Conservation (phyloP, 2,888 invertebrate genomes). For the Caenorhabditis japonica region DNA sequence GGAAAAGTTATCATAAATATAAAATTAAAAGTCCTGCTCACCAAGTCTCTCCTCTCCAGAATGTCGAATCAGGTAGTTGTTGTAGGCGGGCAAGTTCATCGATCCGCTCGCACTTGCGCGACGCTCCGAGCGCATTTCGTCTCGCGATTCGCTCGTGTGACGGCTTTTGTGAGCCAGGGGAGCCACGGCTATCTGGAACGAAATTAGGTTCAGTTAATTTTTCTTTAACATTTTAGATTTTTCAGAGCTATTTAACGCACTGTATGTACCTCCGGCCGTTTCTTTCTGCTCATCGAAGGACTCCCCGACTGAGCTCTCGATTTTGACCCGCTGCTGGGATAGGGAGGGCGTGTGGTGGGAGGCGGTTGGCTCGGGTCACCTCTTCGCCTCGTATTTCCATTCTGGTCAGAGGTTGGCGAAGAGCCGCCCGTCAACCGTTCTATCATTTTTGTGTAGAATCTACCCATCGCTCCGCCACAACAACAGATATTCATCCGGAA, state of each 20-base stretch:
- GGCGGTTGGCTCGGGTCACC: not conserved
- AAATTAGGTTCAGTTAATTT: not conserved
- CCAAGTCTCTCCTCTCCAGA: constrained; percentile 48
- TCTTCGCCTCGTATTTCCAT: constrained; percentile 18
- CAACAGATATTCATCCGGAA: constrained; percentile 47
- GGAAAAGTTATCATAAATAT: too few species aligned
- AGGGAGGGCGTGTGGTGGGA: constrained; percentile 17
- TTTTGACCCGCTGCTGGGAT: constrained; percentile 31
- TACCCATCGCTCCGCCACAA: constrained; percentile 51
- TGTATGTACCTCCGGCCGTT: constrained; percentile 53
- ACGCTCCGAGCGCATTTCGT: constrained; percentile 40
- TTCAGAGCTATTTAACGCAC: constrained; percentile 21
- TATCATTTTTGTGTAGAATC: constrained; percentile 55
- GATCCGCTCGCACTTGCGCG: constrained; percentile 33
- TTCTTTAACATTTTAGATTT: not conserved
- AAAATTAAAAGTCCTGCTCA: too few species aligned
- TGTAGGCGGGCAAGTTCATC: constrained; percentile 45
- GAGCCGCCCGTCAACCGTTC: constrained; percentile 51
- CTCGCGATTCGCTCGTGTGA: constrained; percentile 44
- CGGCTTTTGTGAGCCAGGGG: constrained; percentile 54
- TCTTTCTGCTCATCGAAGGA: constrained; percentile 39
- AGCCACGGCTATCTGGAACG: constrained; percentile 59
- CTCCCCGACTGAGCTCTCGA: constrained; percentile 52
- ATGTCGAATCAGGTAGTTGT: constrained; percentile 33
- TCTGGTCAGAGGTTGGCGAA: constrained; percentile 36